Conservation (phyloP, 2,888 invertebrate species). For the Frankliniella fusca region DNA sequence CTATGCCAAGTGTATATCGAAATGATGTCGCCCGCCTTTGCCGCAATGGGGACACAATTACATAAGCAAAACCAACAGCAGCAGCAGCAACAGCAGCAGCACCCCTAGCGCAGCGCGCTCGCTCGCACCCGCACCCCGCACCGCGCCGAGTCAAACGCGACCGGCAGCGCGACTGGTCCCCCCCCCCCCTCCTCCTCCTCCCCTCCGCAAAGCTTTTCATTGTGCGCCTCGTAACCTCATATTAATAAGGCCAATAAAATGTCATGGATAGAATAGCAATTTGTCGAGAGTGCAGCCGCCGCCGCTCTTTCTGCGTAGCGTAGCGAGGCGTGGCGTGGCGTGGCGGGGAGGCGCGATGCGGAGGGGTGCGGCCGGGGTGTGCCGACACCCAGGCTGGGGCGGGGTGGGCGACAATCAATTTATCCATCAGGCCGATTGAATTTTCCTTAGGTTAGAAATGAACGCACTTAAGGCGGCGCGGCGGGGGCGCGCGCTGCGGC, state of each 20-base stretch:
- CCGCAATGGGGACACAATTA: background rate
- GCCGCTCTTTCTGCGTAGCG: background rate
- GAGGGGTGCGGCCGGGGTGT: background rate
- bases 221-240: conserved; percentile 2
- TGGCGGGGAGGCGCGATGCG: background rate
- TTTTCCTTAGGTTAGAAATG: conserved; percentile 14
- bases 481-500: background rate
- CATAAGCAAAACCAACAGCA: conserved; percentile 11
- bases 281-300: conserved; percentile 12
- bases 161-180: background rate
- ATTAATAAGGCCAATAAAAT: conserved; percentile 27
- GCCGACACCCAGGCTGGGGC: background rate
- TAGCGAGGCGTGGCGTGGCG: background rate
- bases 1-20: too few relatives aligned
- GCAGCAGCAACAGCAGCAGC: background rate
- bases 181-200: background rate
- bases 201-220: background rate
- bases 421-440: conserved; percentile 15
- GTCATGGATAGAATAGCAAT: conserved; percentile 22
- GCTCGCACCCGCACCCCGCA: background rate
- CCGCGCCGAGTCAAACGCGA: background rate
- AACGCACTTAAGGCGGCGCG: background rate
- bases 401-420: conserved; percentile 19
- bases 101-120: background rate
- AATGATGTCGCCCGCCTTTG: too few relatives aligned